Evolutionary conservation across 2,113 vertebrate genomes (phyloP).

Genomic region (Phylloscopus whistleri): DNA sequence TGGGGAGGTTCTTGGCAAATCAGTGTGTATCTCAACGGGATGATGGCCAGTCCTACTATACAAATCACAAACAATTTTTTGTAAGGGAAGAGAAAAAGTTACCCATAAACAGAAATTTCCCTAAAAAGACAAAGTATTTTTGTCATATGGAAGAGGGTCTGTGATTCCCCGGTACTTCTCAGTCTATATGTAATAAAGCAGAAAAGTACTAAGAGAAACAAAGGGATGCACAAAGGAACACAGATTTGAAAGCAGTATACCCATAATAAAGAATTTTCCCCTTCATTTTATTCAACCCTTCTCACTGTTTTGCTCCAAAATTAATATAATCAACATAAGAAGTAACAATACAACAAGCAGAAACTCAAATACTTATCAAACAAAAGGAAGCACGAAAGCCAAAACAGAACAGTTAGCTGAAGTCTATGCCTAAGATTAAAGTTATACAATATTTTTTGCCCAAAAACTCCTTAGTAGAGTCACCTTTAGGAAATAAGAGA

Average conservation of each 20-base stretch:
- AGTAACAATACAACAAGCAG: neutral
- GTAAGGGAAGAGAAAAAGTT: neutral
- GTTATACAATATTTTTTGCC: neutral
- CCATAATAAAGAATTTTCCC: neutral
- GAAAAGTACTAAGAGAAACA: neutral
- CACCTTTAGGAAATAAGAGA: neutral
- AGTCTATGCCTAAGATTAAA: neutral
- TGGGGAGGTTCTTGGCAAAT: neutral
- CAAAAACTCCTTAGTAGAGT: neutral
- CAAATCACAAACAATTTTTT: neutral
- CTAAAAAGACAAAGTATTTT: neutral
- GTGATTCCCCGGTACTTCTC: neutral
- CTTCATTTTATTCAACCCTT: neutral
- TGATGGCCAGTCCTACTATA: neutral
- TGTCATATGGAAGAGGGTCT: neutral
- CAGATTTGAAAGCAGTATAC: neutral
- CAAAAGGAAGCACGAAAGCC: neutral
- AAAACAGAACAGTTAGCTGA: neutral
- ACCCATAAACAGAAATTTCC: neutral
- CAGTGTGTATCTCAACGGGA: neutral
- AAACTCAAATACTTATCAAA: neutral
- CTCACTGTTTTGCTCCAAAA: neutral
- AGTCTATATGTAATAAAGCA: neutral
- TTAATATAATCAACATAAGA: neutral
- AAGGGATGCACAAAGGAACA: neutral